Conservation (phyloP, 2,797 vertebrate genomes). For the Acestrorhynchus altus region DNA sequence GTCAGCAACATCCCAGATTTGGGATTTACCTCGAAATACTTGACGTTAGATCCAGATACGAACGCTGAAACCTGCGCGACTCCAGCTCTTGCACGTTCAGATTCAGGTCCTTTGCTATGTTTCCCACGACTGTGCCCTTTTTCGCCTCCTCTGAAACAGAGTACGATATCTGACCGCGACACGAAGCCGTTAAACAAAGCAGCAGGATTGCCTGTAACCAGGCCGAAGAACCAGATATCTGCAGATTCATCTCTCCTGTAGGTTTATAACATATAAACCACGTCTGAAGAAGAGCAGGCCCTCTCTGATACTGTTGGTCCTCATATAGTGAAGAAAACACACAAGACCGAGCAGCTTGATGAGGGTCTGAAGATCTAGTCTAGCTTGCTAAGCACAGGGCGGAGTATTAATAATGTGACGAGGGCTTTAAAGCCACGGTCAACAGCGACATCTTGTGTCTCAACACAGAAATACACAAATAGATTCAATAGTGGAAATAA, state of each 20-base stretch:
- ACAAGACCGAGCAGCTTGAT: background rate
- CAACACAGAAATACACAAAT: background rate
- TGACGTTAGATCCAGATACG: constrained; percentile 74
- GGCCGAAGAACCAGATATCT: background rate
- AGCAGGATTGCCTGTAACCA: constrained; percentile 30
- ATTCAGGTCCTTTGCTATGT: constrained; percentile 68
- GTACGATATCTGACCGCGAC: constrained; percentile 62
- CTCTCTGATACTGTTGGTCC: background rate
- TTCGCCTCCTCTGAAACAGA: constrained; percentile 79
- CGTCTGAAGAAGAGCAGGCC: background rate
- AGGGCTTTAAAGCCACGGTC: constrained; percentile 39
- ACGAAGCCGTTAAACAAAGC: constrained; percentile 66
- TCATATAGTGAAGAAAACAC: background rate
- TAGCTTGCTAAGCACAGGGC: background rate
- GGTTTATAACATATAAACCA: background rate
- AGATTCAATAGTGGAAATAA: too few species aligned
- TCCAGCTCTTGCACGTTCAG: constrained; percentile 77
- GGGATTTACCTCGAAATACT: constrained; percentile 78
- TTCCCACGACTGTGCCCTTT: constrained; percentile 78
- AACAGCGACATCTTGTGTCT: constrained; percentile 53
- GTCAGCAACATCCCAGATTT: constrained; percentile 76
- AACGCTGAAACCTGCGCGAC: constrained; percentile 75
- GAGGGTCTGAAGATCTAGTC: background rate
- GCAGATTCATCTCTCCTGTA: background rate
- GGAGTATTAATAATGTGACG: background rate